phyloP scores from a whole-genome alignment of 2,797 vertebrate species.

The Pitangus sulphuratus region DNA sequence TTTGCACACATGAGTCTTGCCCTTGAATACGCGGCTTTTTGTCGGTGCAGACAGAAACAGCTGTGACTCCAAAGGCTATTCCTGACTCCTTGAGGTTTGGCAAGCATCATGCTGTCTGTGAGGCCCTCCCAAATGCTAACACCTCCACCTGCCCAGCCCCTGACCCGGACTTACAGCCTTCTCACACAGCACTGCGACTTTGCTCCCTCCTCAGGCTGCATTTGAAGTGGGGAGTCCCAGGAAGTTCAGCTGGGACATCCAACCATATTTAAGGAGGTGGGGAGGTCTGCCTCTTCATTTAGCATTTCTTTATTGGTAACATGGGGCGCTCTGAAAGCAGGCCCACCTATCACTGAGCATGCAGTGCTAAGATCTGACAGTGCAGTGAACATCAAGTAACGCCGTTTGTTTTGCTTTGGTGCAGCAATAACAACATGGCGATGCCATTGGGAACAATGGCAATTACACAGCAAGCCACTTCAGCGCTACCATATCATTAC shows the following conservation, averaged over 20 bases:
- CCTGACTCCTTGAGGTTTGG: not conserved
- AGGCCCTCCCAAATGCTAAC: not conserved
- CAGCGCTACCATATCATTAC: not conserved
- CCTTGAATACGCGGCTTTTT: accelerated
- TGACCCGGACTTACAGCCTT: not conserved
- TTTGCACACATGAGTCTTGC: not conserved
- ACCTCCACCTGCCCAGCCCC: not conserved
- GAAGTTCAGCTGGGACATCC: not conserved
- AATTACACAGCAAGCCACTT: slow-evolving; percentile 21
- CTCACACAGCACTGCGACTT: accelerated
- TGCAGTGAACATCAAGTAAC: not conserved
- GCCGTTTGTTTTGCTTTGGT: not conserved
- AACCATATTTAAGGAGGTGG: not conserved
- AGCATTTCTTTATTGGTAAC: not conserved
- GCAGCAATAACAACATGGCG: not conserved
- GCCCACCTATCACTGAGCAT: not conserved
- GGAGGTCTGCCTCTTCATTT: not conserved
- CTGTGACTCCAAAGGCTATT: not conserved
- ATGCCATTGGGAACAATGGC: slow-evolving; percentile 37
- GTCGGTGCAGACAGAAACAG: not conserved
- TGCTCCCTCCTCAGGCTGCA: not conserved
- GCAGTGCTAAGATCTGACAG: not conserved
- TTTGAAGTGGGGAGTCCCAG: not conserved
- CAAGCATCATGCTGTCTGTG: accelerated
- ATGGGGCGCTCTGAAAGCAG: not conserved